Evolutionary conservation across 2,888 invertebrate species (phyloP).

Genomic region (Barypeithes pellucidus): DNA sequence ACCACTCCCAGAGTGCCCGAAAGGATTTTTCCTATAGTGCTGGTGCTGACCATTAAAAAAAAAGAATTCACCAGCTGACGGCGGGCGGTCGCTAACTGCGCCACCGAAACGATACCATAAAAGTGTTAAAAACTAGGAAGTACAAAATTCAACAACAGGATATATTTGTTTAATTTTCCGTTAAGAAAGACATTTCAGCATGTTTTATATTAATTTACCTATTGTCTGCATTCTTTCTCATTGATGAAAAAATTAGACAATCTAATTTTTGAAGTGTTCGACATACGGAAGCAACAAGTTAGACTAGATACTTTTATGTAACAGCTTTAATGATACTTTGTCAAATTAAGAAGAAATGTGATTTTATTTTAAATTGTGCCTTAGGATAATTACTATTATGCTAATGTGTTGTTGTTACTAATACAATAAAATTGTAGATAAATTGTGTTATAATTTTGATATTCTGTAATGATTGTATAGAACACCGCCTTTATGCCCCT

Average conservation of each 20-base stretch:
- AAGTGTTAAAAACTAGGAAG: too few species aligned
- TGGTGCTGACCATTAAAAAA: too few species aligned
- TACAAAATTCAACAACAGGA: neutral
- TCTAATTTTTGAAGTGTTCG: neutral
- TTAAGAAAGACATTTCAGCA: neutral
- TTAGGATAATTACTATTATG: neutral
- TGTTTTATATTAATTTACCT: neutral
- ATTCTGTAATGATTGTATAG: neutral
- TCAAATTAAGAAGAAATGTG: slow-evolving; percentile 6
- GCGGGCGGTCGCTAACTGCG: too few species aligned
- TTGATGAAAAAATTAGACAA: neutral
- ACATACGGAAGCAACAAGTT: neutral
- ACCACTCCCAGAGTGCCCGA: too few species aligned
- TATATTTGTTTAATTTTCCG: neutral
- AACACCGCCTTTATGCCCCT: slow-evolving; percentile 5
- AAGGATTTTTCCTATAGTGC: too few species aligned
- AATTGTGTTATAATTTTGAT: slow-evolving; percentile 1
- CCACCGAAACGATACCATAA: too few species aligned
- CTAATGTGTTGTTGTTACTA: slow-evolving; percentile 2
- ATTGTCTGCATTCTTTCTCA: neutral
- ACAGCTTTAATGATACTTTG: slow-evolving; percentile 14
- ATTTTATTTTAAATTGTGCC: slow-evolving; percentile 16
- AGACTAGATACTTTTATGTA: slow-evolving; percentile 4
- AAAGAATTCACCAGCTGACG: too few species aligned
- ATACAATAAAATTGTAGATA: slow-evolving; percentile 5